Evolutionary conservation across 2,888 invertebrate genomes (phyloP), one percentile per base, ranked within the genome.

Genomic region (Artemia sinica): DNA sequence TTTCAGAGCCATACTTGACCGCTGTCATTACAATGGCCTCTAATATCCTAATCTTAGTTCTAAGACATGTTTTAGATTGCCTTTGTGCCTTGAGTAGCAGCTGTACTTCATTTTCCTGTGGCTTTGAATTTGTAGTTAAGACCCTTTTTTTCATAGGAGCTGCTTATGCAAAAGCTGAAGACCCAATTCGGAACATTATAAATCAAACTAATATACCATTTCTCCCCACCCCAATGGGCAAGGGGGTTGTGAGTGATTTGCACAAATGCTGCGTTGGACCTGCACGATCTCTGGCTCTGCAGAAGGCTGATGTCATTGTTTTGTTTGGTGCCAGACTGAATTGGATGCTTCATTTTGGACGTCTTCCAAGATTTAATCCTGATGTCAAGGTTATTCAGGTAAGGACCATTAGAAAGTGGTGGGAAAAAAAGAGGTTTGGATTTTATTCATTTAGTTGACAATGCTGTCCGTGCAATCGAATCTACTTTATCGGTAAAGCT

Each of bases 321-420:
- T 79, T 95, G 67, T 78, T 94, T 58, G 96, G 96, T 0, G 96
- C 95, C 0, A 81, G 96, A 58, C 82, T 96, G 18, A 97, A 97
- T 80, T 97, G 97, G 97, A 96, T 97, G 80, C 82, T 97, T 71
- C 96, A 97, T 80, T 97, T 96, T 80, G 96, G 96, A 2, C 85
- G 86, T 69, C 80, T 88, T 18, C 96, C 95, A 1, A 81, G 96
- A 63, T 96, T 86, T 78, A 83, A 85, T 18, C 81, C 84, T 0
- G 82, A 88, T 75, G 91, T 91, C 7, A 91, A 92, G 80, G 80
- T 96, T 72, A 89, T 96, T 74, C 95, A 92, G 83, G 90, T 86
- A 72, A 67, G 50, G 51, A 63, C 49, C 41, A 41, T 41, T 41
- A 5, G 41, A 41, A 41, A 41, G 18, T 41, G 6, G 41, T 41